A percentile compares a stretch with the other conserved stretches of the same genome.
phyloP scores from a whole-genome alignment of 2,113 vertebrate genomes.

The Madoqua kirkii region DNA sequence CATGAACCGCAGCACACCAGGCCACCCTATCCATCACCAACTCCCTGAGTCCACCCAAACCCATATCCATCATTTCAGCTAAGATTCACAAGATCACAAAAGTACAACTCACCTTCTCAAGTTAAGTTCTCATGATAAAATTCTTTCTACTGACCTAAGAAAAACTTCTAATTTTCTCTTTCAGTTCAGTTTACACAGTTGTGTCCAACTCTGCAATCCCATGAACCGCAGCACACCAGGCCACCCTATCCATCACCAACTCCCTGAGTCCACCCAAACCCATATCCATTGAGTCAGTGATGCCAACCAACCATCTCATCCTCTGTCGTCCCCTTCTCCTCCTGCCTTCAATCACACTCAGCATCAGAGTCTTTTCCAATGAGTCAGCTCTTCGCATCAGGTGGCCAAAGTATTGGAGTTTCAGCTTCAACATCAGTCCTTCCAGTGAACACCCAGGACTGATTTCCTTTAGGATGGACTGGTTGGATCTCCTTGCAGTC shows the following conservation, averaged over 20 bases:
- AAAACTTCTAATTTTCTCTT: background rate
- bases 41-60: background rate
- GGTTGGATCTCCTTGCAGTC: background rate
- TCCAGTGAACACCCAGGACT: background rate
- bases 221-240: background rate
- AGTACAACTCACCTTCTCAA: background rate
- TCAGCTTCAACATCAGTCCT: background rate
- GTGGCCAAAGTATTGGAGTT: background rate
- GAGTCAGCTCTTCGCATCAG: background rate
- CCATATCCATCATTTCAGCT: background rate
- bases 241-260: background rate
- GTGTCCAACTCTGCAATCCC: accelerated
- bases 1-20: background rate
- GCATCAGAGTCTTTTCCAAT: background rate
- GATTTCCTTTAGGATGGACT: background rate
- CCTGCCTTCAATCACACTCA: background rate
- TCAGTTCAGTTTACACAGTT: background rate
- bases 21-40: background rate
- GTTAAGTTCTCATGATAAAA: background rate
- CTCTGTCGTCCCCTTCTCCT: background rate
- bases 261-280: background rate
- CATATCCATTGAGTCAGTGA: background rate
- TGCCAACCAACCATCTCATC: background rate
- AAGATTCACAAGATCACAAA: background rate
- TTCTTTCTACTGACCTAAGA: background rate